A percentile compares a stretch with the other conserved stretches of the same genome.
Evolutionary conservation across 2,113 vertebrate genomes (phyloP).

Genomic region (Polypterus senegalus): DNA sequence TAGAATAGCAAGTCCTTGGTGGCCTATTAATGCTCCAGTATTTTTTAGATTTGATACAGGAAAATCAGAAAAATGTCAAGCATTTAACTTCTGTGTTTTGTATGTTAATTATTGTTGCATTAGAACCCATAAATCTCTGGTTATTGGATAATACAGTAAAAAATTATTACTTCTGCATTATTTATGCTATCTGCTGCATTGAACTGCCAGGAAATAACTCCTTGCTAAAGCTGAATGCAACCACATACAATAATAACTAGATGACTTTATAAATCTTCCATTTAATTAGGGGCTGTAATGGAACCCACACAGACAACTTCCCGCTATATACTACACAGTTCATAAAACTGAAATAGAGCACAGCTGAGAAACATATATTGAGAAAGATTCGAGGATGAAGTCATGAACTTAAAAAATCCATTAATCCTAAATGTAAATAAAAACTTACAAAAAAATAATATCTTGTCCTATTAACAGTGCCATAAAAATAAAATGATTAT

Average conservation of each 20-base stretch:
- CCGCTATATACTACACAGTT: not conserved
- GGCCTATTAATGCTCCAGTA: too few species aligned
- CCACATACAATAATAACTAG: not conserved
- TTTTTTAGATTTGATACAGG: too few species aligned
- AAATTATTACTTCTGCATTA: not conserved
- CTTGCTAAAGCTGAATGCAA: not conserved
- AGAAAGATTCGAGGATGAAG: too few species aligned
- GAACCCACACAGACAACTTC: not conserved
- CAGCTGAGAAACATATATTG: too few species aligned
- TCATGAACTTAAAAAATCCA: too few species aligned
- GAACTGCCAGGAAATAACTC: not conserved
- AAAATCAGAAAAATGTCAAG: too few species aligned
- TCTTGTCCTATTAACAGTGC: too few species aligned
- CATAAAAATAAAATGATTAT: too few species aligned
- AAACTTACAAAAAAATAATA: too few species aligned
- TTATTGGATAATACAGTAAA: not conserved
- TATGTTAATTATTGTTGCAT: not conserved
- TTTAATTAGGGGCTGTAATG: not conserved
- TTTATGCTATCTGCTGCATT: not conserved
- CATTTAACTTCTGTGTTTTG: not conserved
- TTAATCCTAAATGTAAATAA: too few species aligned
- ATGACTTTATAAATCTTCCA: constrained; percentile 3
- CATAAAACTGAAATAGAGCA: not conserved
- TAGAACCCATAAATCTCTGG: not conserved
- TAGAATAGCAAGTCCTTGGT: too few species aligned